Base-by-base conservation (phyloP, 2,113 vertebrate genomes). In the Panurus biarmicus region DNA sequence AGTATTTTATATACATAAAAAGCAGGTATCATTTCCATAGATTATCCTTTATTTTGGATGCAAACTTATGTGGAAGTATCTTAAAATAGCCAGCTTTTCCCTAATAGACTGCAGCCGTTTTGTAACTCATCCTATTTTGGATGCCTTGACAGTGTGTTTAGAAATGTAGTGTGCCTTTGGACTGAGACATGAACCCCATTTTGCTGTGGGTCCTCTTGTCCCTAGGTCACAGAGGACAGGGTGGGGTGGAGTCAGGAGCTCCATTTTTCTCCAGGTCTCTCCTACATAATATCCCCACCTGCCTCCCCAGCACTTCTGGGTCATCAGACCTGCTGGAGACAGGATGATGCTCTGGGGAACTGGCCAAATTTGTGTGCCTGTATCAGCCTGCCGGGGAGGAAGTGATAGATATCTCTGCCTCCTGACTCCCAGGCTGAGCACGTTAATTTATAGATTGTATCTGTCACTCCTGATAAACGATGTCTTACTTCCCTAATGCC, bases 371-470 rank as follows among this genome's bases (percentile, higher is more conserved):
- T 85, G 73, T 94, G 90, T 60, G 48, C 64, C 47, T 53, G 66
- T 93, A 87, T 93, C 93, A 89, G 89, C 64, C 72, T 92, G 70
- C 84, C 0, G 14, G 86, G 47, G 65, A 93, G 84, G 93, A 95
- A 95, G 74, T 96, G 97, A 97, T 93, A 92, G 95, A 93, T 95
- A 58, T 75, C 77, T 89, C 74, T 95, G 78, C 64, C 69, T 93
- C 65, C 70, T 65, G 48, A 64, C 84, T 96, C 83, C 91, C 84
- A 81, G 87, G 81, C 92, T 94, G 81, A 94, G 78, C 93, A 66
- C 88, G 91, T 87, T 96, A 95, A 97, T 96, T 96, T 94, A 95
- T 96, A 96, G 94, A 95, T 96, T 96, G 96, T 92, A 96, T 95
- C 91, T 97, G 95, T 94, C 90, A 31, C 72, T 89, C 88, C 53